Percentiles rank a stretch among this genome's conserved stretches.
Conservation (phyloP, 2,888 invertebrate genomes). For the Ormyrus nitidulus region DNA sequence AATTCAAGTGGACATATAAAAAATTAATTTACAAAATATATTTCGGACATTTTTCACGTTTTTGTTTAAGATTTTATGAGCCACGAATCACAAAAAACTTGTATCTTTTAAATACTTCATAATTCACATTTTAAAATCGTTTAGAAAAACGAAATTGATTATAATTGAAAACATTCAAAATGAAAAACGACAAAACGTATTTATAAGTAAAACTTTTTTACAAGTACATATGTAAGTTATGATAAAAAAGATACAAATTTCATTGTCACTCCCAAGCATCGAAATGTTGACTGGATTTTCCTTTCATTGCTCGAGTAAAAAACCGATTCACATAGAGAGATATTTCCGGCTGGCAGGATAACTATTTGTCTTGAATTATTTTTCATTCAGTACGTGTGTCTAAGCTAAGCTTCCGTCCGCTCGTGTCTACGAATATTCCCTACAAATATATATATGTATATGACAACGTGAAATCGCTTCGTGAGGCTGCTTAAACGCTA, state of each 20-base stretch:
- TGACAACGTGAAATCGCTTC: slow-evolving; percentile 46
- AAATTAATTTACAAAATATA: slow-evolving; percentile 5
- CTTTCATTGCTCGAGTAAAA: slow-evolving; percentile 19
- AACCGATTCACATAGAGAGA: slow-evolving; percentile 9
- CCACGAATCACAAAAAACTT: neutral
- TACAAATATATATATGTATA: slow-evolving; percentile 46
- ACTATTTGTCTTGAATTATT: slow-evolving; percentile 36
- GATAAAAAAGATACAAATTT: slow-evolving; percentile 11
- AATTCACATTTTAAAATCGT: too few relatives aligned
- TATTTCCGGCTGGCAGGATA: slow-evolving; percentile 48
- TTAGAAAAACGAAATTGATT: too few relatives aligned
- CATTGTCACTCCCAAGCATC: neutral
- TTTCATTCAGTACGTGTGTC: slow-evolving; percentile 26
- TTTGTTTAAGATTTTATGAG: neutral
- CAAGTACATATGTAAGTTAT: neutral
- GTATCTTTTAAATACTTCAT: neutral
- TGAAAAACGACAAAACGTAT: too few relatives aligned
- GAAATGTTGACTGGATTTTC: neutral
- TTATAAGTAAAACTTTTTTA: neutral
- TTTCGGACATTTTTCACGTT: slow-evolving; percentile 1
- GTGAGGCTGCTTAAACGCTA: slow-evolving; percentile 41
- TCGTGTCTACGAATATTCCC: slow-evolving; percentile 45
- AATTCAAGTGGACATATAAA: slow-evolving; percentile 10
- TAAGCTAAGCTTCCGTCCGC: slow-evolving; percentile 38
- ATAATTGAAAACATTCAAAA: too few relatives aligned